phyloP scores from a whole-genome alignment of 2,113 vertebrate genomes.

The Pseudorasbora parva region DNA sequence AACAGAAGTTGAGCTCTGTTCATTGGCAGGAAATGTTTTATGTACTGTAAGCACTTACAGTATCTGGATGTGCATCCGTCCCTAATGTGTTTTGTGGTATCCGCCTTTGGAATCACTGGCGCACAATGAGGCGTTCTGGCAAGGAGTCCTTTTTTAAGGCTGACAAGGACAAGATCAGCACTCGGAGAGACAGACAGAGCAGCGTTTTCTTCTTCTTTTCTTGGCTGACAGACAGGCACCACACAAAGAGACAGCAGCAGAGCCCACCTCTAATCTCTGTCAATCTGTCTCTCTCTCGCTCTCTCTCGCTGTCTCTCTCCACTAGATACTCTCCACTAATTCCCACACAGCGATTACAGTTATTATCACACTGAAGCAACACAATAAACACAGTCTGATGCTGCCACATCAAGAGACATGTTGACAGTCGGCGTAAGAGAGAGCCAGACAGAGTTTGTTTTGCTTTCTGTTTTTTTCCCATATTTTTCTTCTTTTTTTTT shows the following conservation, averaged over 20 bases:
- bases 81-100: conserved; percentile 39
- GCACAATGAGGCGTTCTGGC: conserved; percentile 57
- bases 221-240: conserved; percentile 58
- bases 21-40: not conserved
- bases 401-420: conserved; percentile 39
- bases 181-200: conserved; percentile 39
- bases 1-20: not conserved
- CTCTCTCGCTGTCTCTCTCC: conserved; percentile 11
- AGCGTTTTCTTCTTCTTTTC: conserved; percentile 36
- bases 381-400: conserved; percentile 46
- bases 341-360: conserved; percentile 38
- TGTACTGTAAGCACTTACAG: conserved; percentile 42
- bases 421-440: conserved; percentile 42
- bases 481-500: not conserved
- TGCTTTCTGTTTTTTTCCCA: not conserved
- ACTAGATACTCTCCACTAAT: conserved; percentile 44
- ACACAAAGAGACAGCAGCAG: conserved; percentile 58
- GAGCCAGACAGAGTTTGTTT: conserved; percentile 36
- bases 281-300: conserved; percentile 43
- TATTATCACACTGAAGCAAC: conserved; percentile 50
- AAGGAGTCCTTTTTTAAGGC: conserved; percentile 49
- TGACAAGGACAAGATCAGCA: conserved; percentile 61
- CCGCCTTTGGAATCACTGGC: conserved; percentile 39
- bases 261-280: conserved; percentile 55
- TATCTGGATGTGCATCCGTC: not conserved